These are phyloP conservation scores for Florisuga fusca DNA, from an alignment of 2,797 vertebrate species.

Conservation along the genomic window DNA sequence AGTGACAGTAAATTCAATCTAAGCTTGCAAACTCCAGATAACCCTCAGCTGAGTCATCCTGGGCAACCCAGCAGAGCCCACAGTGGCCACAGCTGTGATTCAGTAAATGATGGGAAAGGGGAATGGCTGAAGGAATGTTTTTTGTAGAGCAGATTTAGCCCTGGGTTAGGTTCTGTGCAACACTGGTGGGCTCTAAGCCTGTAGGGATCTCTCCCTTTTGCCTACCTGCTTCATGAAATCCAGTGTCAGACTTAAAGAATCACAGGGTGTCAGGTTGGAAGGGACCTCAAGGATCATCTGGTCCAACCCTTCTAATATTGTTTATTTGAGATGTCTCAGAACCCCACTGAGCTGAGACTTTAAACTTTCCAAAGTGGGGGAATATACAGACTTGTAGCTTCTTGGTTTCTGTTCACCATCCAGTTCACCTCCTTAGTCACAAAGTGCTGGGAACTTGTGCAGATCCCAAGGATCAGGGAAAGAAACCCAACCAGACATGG, in stretches of 20 bases:
- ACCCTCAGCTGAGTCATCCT: slow-evolving; percentile 47
- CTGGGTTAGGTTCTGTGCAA: neutral
- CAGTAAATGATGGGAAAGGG: neutral
- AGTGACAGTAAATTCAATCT: slow-evolving; percentile 59
- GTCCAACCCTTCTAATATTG: too few relatives aligned
- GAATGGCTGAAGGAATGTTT: neutral
- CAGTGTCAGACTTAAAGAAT: too few relatives aligned
- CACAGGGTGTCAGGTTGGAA: too few relatives aligned
- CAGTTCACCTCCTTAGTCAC: neutral
- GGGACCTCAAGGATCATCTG: too few relatives aligned
- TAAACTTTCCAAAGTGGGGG: too few relatives aligned
- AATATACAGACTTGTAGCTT: neutral
- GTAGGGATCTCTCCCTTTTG: neutral
- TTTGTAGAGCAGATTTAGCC: neutral
- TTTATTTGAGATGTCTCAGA: too few relatives aligned
- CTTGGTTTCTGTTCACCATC: neutral
- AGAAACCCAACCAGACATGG: neutral
- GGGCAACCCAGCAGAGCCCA: neutral
- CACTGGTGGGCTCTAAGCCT: neutral
- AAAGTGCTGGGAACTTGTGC: neutral
- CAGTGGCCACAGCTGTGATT: neutral
- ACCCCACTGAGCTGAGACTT: too few relatives aligned
- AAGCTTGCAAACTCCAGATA: slow-evolving; percentile 19
- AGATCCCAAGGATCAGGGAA: neutral
- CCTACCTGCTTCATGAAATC: neutral